A percentile compares a stretch with the other conserved stretches of the same genome.
Conservation (phyloP, 2,888 invertebrate genomes). For the Ommatoiulus sabulosus region DNA sequence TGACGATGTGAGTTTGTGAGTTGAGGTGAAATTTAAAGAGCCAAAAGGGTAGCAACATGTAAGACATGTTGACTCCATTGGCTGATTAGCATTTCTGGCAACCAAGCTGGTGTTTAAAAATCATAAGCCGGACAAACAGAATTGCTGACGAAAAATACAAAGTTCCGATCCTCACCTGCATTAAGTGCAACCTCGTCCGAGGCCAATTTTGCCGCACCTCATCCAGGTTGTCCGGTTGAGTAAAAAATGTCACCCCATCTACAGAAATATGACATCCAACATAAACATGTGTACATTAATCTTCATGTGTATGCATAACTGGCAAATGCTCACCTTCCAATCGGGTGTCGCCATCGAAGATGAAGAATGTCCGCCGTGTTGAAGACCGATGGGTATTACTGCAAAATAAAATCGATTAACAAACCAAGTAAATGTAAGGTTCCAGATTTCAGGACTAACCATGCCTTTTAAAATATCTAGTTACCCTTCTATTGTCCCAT, state of each 20-base stretch:
- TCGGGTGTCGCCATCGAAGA: constrained; percentile 37
- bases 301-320: too few relatives aligned
- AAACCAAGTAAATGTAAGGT: background rate
- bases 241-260: constrained; percentile 54
- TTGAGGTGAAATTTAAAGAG: too few relatives aligned
- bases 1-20: too few relatives aligned
- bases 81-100: too few relatives aligned
- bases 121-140: too few relatives aligned
- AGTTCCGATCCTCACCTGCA: background rate
- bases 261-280: background rate
- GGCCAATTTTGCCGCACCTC: background rate
- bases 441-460: background rate
- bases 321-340: background rate
- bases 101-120: too few relatives aligned
- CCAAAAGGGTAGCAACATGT: too few relatives aligned
- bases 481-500: background rate
- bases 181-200: background rate
- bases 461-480: background rate
- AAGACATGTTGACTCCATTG: too few relatives aligned
- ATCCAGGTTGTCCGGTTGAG: background rate
- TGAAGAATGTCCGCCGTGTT: background rate
- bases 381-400: background rate
- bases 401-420: background rate
- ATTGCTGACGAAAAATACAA: too few relatives aligned
- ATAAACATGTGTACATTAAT: background rate